Conservation (phyloP, 2,113 vertebrate genomes). For the Tringa solitaria region DNA sequence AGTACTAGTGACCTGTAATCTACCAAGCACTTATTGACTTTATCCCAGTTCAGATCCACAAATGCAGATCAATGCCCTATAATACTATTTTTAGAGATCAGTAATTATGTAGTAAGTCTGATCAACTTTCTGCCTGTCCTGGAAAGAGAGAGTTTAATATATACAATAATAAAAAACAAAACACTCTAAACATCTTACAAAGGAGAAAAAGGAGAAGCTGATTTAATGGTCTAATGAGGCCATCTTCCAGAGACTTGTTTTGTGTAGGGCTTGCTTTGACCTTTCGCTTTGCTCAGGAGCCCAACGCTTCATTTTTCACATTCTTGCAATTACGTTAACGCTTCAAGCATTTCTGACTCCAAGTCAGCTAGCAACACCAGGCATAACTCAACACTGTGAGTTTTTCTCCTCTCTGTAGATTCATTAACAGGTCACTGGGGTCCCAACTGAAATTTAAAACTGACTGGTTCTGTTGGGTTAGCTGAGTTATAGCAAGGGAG, state of each 20-base stretch:
- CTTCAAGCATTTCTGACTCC: conserved; percentile 96
- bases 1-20: conserved; percentile 83
- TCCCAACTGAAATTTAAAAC: conserved; percentile 85
- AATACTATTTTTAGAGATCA: conserved; percentile 51
- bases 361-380: conserved; percentile 89
- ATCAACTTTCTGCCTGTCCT: not conserved
- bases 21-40: conserved; percentile 84
- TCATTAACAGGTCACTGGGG: conserved; percentile 84
- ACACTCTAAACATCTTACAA: conserved; percentile 56
- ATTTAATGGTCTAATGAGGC: conserved; percentile 95
- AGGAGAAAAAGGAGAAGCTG: conserved; percentile 75
- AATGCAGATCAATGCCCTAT: conserved; percentile 75
- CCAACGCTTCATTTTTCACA: conserved; percentile 98
- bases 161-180: conserved; percentile 68
- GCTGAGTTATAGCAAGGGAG: conserved; percentile 78
- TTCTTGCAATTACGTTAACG: conserved; percentile 99
- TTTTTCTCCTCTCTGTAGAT: conserved; percentile 85
- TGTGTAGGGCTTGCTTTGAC: conserved; percentile 92
- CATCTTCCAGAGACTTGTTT: conserved; percentile 95
- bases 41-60: conserved; percentile 76
- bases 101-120: not conserved
- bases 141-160: conserved; percentile 49
- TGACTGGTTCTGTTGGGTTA: conserved; percentile 83
- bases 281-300: conserved; percentile 92
- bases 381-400: conserved; percentile 86